Evolutionary conservation across 2,113 vertebrate genomes (phyloP), one percentile per base, ranked within the genome.

Genomic region (Cyanistes caeruleus): DNA sequence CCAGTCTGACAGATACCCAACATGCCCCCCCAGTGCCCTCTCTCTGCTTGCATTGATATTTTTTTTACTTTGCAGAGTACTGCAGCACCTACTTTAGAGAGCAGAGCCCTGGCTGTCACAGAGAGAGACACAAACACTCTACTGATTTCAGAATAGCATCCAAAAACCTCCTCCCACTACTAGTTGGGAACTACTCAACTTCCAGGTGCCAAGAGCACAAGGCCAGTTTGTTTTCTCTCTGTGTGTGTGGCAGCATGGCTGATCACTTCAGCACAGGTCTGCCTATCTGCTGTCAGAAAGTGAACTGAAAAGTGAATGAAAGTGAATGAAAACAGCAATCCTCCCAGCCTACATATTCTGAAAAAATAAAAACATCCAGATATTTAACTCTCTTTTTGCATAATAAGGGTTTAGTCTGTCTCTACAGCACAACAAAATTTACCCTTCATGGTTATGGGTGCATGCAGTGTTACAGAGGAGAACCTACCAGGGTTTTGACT

Each of bases 1-100:
- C 9, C 74, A 68, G 68, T 25, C 70, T 3, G 3, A 46, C 0
- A 5, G 43, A 68, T 7, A 53, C 8, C 41, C 4, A 44, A 8
- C 5, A 22, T 23, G 9, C 0, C 3, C 15, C 4, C 2, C 3
- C 15, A 46, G 44, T 21, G 15, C 24, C 10, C n/a, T 16, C 27
- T 11, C 89, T 44, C 55, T 55, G 13, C 46, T 43, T 56, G 20
- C 27, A 64, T 13, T 27, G 11, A 37, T 39, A 23, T 3, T 63
- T 84, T 84, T 84, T 59, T 51, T 0, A 55, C 17, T 19, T 33
- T 49, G 9, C 24, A 55, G 20, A 20, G 9, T 24, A 31, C 25
- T 46, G 60, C 11, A 52, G 68, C 39, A 43, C 20, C 22, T 2
- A 0, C 56, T 85, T 46, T 8, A 4, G 23, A 56, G n/a, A 70